A percentile compares a stretch with the other conserved stretches of the same genome.
These are phyloP conservation scores for Tauraco hartlaubi DNA, from an alignment of 2,797 vertebrate genomes.

Conservation along the genomic window DNA sequence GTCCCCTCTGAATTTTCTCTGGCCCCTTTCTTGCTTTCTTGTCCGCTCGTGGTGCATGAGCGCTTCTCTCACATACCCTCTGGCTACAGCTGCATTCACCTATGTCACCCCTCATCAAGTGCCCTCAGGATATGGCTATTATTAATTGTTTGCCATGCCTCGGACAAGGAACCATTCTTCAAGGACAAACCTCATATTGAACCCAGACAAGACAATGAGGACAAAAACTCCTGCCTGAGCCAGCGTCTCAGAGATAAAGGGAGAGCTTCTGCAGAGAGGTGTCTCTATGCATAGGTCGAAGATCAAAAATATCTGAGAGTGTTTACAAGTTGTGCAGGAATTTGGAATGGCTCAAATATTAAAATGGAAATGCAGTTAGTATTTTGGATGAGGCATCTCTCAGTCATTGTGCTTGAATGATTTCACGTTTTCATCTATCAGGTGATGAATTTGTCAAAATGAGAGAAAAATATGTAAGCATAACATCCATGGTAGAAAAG, in stretches of 20 bases:
- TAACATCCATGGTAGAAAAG: neutral
- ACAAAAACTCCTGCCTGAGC: neutral
- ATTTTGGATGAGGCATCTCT: neutral
- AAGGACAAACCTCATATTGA: neutral
- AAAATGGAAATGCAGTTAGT: neutral
- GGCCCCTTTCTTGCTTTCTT: neutral
- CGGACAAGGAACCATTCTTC: slow-evolving; percentile 42
- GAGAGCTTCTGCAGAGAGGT: neutral
- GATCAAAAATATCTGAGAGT: neutral
- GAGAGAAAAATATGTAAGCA: neutral
- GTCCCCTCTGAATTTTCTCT: neutral
- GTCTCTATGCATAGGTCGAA: neutral
- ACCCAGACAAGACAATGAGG: neutral
- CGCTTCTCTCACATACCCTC: neutral
- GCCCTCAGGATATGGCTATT: slow-evolving; percentile 4
- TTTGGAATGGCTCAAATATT: neutral
- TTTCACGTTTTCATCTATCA: neutral
- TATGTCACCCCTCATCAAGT: neutral
- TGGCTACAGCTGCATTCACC: neutral
- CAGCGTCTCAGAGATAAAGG: neutral
- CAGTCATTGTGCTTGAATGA: neutral
- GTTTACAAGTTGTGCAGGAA: neutral
- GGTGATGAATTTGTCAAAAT: neutral
- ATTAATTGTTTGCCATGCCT: neutral
- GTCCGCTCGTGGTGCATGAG: neutral